Evolutionary conservation across 2,888 invertebrate genomes (phyloP), one percentile per base, ranked within the genome.

Genomic region (Lampropteryx suffumata): DNA sequence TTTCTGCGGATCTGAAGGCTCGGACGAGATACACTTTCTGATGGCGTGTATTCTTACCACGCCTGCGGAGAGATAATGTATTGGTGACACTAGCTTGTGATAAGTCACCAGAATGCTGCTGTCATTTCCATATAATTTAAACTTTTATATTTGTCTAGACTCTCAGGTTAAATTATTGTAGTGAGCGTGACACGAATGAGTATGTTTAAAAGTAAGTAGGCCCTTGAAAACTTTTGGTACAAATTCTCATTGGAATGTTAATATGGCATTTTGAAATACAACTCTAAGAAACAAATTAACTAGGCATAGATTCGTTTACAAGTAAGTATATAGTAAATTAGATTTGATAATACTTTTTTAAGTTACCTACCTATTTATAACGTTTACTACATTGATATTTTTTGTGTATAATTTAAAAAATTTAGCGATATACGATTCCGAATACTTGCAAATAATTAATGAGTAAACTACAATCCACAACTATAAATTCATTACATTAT

Each of bases 311-410:
- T 27, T 8, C 34, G 9, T 27, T 33, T 12, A 33, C 12, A 4
- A 36, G 13, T 36, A 30, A 37, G 24, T 34, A 14, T 10, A n/a
- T 34, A 10, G 21, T 27, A 37, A 37, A 35, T 26, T 9, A 26
- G 10, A 34, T 42, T 34, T 28, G 14, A 45, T 37, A 35, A 24
- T 35, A 35, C 35, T 35, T 46, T 45, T 44, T 28, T 28, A 32
- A 17, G n/a, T 17, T 17, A 17, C n/a, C n/a, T n/a, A n/a, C n/a
- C 26, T 32, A 24, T 29, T 35, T 12, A 42, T 36, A 14, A 36
- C 3, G 11, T 12, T 13, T 40, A 24, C 24, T 24, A 24, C 6
- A 24, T 24, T 24, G 24, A 24, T 24, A 24, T 26, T 10, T 33
- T 13, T n/a, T n/a, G n/a, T n/a, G n/a, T 33, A 42, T 46, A 26